Conservation (phyloP, 2,797 vertebrate species). For the Thamnophis elegans region DNA sequence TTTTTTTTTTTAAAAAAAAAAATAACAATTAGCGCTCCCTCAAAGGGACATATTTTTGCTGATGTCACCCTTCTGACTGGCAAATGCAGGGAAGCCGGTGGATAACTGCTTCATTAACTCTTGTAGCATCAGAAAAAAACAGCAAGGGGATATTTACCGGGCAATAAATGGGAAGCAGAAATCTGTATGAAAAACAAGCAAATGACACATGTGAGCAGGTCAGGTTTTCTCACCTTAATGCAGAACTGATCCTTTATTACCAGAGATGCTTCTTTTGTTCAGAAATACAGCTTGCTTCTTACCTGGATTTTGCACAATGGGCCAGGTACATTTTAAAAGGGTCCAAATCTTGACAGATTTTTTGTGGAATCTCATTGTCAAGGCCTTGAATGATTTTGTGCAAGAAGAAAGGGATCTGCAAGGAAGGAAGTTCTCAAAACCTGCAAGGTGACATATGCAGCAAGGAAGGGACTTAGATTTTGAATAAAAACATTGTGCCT, state of each 20-base stretch:
- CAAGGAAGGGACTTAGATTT: not conserved
- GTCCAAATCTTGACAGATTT: not conserved
- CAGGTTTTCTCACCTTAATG: not conserved
- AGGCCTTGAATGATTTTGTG: not conserved
- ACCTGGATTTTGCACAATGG: not conserved
- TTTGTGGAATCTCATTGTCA: not conserved
- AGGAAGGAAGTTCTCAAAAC: not conserved
- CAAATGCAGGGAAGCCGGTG: not conserved
- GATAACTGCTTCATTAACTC: not conserved
- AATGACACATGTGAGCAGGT: not conserved
- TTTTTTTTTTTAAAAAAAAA: not conserved
- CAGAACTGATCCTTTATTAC: not conserved
- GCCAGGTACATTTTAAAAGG: not conserved
- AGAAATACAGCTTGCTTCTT: not conserved
- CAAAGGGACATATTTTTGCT: accelerated
- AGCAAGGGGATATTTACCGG: not conserved
- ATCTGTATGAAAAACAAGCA: not conserved
- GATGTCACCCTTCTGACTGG: not conserved
- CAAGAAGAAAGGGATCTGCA: not conserved
- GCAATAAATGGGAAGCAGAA: not conserved
- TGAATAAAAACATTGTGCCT: not conserved
- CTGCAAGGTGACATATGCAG: not conserved
- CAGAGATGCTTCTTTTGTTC: not conserved
- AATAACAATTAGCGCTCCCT: not conserved
- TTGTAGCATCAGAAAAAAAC: not conserved